Evolutionary conservation across 2,888 invertebrate genomes (phyloP).

Genomic region (Pandemis cinnamomeana): DNA sequence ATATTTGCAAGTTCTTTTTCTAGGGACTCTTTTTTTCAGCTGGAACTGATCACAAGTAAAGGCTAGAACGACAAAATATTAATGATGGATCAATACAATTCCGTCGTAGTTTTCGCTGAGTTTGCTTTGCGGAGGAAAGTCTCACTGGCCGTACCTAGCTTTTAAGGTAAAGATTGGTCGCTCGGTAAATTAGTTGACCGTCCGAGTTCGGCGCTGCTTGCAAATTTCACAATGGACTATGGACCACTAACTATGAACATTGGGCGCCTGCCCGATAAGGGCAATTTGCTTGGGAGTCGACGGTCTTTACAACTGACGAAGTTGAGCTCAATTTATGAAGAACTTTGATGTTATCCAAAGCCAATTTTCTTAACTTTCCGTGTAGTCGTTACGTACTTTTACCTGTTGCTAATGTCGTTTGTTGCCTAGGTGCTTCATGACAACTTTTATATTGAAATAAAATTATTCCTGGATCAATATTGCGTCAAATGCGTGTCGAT

Average conservation of each 20-base stretch:
- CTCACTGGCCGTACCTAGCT: conserved; percentile 44
- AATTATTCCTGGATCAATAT: background rate
- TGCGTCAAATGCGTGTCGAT: too few species aligned
- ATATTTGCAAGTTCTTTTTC: background rate
- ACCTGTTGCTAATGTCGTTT: conserved; percentile 1
- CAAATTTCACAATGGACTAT: conserved; percentile 65
- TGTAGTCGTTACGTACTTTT: background rate
- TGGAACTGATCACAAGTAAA: background rate
- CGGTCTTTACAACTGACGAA: conserved; percentile 59
- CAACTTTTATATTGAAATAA: background rate
- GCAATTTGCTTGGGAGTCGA: conserved; percentile 59
- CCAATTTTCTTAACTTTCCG: conserved; percentile 40
- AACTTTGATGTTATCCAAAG: conserved; percentile 60
- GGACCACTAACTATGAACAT: conserved; percentile 69
- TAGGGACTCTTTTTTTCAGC: background rate
- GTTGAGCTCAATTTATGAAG: conserved; percentile 51
- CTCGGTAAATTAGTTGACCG: conserved; percentile 68
- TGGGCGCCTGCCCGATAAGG: conserved; percentile 61
- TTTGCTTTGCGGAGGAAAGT: conserved; percentile 21
- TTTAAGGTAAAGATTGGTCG: conserved; percentile 64
- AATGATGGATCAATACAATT: conserved; percentile 18
- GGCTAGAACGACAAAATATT: background rate
- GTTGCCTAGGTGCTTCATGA: background rate
- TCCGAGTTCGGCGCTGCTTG: conserved; percentile 59
- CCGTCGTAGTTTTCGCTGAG: conserved; percentile 19